Percentiles rank a stretch among this genome's conserved stretches.
phyloP scores from a whole-genome alignment of 2,888 invertebrate genomes.

The Enchytraeus crypticus region DNA sequence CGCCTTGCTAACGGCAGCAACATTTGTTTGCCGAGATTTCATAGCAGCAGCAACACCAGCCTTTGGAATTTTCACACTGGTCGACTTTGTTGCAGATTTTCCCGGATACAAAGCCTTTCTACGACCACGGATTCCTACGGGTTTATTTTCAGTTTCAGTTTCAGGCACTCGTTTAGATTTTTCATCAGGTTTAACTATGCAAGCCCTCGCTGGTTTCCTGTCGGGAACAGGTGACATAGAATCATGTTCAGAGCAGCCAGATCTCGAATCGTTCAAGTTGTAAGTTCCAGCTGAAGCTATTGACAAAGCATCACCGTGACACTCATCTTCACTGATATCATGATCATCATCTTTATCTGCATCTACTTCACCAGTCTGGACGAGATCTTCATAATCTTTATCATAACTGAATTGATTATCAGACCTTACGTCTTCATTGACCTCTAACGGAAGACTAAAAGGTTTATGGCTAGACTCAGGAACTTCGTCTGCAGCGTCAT shows the following conservation, averaged over 20 bases:
- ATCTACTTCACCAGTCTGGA: constrained; percentile 15
- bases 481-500: no score
- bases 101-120: constrained; percentile 11
- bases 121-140: constrained; percentile 11
- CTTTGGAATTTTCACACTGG: neutral
- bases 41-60: neutral
- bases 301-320: no score
- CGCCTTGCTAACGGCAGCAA: neutral
- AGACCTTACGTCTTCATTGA: no score
- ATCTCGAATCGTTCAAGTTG: no score
- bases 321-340: neutral
- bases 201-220: neutral
- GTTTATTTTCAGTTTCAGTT: neutral
- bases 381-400: no score
- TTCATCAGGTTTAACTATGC: constrained; percentile 13
- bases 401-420: no score
- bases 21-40: neutral
- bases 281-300: no score
- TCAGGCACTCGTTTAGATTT: neutral
- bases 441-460: no score
- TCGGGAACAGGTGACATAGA: no score
- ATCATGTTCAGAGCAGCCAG: no score
- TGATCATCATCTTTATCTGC: constrained; percentile 1
- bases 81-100: neutral
- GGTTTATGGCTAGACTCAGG: no score